Conservation (phyloP, 23 tunicate species). For the Styela clava region DNA sequence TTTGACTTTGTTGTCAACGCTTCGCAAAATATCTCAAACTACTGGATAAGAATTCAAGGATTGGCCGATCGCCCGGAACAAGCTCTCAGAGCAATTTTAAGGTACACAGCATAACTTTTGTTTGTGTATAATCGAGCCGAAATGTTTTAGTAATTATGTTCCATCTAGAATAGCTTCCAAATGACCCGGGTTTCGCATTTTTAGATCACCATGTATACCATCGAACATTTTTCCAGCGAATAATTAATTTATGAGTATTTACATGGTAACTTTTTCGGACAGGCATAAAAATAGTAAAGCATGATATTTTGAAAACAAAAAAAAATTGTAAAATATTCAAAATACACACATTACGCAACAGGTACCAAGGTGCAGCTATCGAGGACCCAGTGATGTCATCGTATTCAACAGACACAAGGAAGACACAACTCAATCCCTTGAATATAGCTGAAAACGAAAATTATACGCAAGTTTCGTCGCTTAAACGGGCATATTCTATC, state of each 20-base stretch:
- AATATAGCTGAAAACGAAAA: background rate
- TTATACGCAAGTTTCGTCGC: background rate
- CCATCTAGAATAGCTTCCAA: too few species aligned
- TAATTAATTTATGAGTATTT: too few species aligned
- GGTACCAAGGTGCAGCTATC: conserved; percentile 16
- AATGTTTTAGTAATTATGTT: too few species aligned
- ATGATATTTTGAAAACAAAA: too few species aligned
- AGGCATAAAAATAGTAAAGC: too few species aligned
- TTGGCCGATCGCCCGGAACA: conserved; percentile 69
- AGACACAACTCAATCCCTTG: conserved; percentile 10
- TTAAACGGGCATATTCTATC: background rate
- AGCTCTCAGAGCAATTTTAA: conserved; percentile 65
- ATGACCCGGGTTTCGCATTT: too few species aligned
- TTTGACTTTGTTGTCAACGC: conserved; percentile 73
- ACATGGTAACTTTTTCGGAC: too few species aligned
- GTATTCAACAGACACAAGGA: background rate
- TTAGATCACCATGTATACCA: too few species aligned
- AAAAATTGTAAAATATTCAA: too few species aligned
- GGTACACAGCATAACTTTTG: conserved; percentile 38
- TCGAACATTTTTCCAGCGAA: too few species aligned
- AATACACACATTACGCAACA: too few species aligned
- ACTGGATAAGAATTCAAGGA: conserved; percentile 79
- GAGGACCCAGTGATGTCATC: background rate
- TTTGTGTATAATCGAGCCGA: too few species aligned
- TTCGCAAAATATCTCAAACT: conserved; percentile 32